phyloP scores from a whole-genome alignment of 2,888 invertebrate genomes.

The Trichogramma evanescens region DNA sequence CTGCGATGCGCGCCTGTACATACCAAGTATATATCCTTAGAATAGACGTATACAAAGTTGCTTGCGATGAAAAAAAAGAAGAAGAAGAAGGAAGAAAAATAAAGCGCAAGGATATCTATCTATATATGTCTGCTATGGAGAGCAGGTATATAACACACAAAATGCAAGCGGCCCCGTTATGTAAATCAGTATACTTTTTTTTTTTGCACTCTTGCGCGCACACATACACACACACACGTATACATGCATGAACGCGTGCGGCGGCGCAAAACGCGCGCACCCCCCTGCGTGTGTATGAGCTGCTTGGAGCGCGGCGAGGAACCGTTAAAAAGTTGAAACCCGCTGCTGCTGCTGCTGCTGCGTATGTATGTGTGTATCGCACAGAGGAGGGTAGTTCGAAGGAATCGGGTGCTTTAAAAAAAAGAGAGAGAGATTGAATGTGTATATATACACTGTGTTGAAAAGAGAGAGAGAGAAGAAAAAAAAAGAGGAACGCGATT shows the following conservation, averaged over 20 bases:
- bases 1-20: too few species aligned
- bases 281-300: conserved; percentile 20
- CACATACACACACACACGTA: conserved; percentile 20
- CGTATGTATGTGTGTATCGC: not conserved
- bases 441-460: too few species aligned
- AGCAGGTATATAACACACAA: too few species aligned
- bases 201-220: too few species aligned
- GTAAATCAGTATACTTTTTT: conserved; percentile 44
- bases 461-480: conserved; percentile 5
- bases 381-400: not conserved
- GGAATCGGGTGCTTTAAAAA: not conserved
- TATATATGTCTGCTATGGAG: too few species aligned
- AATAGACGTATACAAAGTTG: too few species aligned
- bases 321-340: conserved; percentile 46
- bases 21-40: too few species aligned
- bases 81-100: too few species aligned
- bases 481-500: conserved; percentile 14
- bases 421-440: not conserved
- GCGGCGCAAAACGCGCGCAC: conserved; percentile 16
- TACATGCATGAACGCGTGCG: conserved; percentile 24
- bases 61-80: too few species aligned
- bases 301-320: conserved; percentile 23
- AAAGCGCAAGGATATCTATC: too few species aligned
- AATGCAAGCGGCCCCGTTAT: conserved; percentile 36
- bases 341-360: conserved; percentile 28